Evolutionary conservation across 1,140 invertebrate genomes (phyloP).

Genomic region (Diploscapter pachys): DNA sequence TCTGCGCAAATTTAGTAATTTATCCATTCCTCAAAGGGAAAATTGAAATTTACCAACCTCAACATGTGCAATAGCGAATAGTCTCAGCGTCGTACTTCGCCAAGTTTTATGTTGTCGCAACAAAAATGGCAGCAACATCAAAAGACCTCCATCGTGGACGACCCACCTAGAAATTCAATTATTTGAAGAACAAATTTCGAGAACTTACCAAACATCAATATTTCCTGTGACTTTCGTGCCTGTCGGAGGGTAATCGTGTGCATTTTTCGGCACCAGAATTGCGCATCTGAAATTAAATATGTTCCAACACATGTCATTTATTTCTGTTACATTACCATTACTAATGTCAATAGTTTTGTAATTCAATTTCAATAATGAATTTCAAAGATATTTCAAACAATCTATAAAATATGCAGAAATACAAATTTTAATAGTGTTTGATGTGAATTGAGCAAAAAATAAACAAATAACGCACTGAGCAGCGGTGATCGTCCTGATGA

Average conservation of each 20-base stretch:
- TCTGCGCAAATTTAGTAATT: too few species aligned
- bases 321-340: too few species aligned
- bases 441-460: too few species aligned
- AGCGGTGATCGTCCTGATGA: constrained; percentile 42
- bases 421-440: too few species aligned
- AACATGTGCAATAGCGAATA: constrained; percentile 98
- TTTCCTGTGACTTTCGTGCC: constrained; percentile 70
- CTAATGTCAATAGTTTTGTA: too few species aligned
- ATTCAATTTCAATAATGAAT: too few species aligned
- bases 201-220: constrained; percentile 80
- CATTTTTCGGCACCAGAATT: constrained; percentile 56
- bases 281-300: constrained; percentile 17
- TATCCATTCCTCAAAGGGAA: too few species aligned
- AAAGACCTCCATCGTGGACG: constrained; percentile 82
- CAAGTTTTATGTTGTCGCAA: constrained; percentile 86
- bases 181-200: too few species aligned
- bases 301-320: too few species aligned
- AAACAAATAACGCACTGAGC: constrained; percentile 43
- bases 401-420: too few species aligned
- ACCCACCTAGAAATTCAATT: constrained; percentile 28
- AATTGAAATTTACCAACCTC: constrained; percentile 62
- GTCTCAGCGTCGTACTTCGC: constrained; percentile 95
- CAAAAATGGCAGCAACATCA: constrained; percentile 95
- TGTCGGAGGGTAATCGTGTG: constrained; percentile 45
- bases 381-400: too few species aligned